Evolutionary conservation across 2,888 invertebrate genomes (phyloP).

Genomic region (Cenopis cana): DNA sequence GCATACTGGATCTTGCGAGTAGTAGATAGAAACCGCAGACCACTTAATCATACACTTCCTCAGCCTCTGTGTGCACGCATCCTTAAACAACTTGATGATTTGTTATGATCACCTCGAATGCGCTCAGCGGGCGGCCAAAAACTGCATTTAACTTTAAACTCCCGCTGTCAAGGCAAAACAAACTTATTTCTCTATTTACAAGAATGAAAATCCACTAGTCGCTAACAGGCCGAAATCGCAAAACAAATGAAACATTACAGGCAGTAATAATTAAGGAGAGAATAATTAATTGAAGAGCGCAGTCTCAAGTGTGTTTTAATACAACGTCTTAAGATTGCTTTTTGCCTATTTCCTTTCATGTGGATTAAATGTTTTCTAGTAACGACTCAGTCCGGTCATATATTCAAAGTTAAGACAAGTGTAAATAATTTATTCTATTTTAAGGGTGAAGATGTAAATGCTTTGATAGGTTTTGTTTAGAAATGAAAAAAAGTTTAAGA

Average conservation of each 20-base stretch:
- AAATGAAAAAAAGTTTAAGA: slow-evolving; percentile 25
- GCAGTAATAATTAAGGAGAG: slow-evolving; percentile 77
- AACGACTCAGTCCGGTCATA: slow-evolving; percentile 71
- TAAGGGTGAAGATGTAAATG: slow-evolving; percentile 46
- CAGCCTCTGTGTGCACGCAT: slow-evolving; percentile 46
- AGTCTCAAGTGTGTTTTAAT: slow-evolving; percentile 52
- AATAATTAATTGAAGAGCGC: slow-evolving; percentile 62
- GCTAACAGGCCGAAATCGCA: slow-evolving; percentile 62
- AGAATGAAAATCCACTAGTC: slow-evolving; percentile 52
- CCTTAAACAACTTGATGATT: slow-evolving; percentile 69
- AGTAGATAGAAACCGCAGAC: background rate
- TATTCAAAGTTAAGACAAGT: slow-evolving; percentile 76
- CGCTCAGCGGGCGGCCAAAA: slow-evolving; percentile 76
- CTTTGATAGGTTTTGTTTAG: slow-evolving; percentile 26
- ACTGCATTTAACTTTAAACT: slow-evolving; percentile 66
- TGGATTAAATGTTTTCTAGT: slow-evolving; percentile 67
- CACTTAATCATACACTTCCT: slow-evolving; percentile 19
- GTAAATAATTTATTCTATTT: slow-evolving; percentile 77
- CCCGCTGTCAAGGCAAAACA: slow-evolving; percentile 55
- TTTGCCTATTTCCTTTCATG: slow-evolving; percentile 51
- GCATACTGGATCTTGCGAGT: too few relatives aligned
- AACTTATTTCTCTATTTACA: slow-evolving; percentile 53
- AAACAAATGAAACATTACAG: slow-evolving; percentile 79
- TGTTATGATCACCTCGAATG: slow-evolving; percentile 78
- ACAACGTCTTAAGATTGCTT: slow-evolving; percentile 41